Conservation (phyloP, 2,113 vertebrate genomes). For the Sinocyclocheilus rhinocerous region DNA sequence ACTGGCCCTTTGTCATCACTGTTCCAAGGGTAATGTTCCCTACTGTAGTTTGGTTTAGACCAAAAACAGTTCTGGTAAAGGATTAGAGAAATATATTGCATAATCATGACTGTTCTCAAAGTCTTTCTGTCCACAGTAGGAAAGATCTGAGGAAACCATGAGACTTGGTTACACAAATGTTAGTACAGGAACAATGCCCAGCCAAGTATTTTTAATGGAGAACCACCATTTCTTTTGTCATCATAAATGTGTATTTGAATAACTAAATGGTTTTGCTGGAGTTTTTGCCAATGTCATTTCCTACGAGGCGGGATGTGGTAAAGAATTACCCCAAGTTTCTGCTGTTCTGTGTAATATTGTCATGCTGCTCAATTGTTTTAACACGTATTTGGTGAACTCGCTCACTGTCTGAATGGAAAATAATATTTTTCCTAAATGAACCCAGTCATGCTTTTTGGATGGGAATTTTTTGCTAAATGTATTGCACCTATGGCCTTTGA, state of each 20-base stretch:
- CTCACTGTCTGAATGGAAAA: constrained; percentile 21
- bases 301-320: constrained; percentile 45
- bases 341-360: constrained; percentile 38
- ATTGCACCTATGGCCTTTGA: neutral
- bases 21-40: neutral
- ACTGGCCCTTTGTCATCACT: neutral
- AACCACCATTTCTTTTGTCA: constrained; percentile 29
- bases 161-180: constrained; percentile 31
- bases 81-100: neutral
- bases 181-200: constrained; percentile 38
- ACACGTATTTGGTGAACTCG: neutral
- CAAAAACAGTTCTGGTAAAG: constrained; percentile 5
- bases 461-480: constrained; percentile 24
- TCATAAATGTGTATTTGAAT: constrained; percentile 44
- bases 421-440: constrained; percentile 5
- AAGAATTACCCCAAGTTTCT: constrained; percentile 20
- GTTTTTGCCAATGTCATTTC: constrained; percentile 23
- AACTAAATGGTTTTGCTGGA: neutral
- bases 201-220: constrained; percentile 33
- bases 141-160: constrained; percentile 14
- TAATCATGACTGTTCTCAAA: neutral
- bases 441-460: constrained; percentile 5
- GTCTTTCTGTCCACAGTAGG: neutral
- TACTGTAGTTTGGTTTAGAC: constrained; percentile 15
- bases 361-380: constrained; percentile 11